Conservation (phyloP, 2,888 invertebrate genomes). For the Microplitis manilae region DNA sequence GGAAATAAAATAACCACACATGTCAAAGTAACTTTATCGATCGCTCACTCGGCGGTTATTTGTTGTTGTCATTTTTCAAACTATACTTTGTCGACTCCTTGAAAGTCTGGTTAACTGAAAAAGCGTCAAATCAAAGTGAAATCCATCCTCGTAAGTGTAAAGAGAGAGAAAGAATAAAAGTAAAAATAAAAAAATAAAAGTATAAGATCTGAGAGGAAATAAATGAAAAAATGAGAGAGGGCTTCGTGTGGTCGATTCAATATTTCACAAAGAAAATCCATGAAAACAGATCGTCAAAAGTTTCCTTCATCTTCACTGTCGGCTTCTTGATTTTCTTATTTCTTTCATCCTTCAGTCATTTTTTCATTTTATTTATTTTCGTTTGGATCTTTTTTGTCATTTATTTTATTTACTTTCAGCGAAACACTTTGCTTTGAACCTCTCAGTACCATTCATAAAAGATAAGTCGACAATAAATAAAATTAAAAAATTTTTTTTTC, state of each 20-base stretch:
- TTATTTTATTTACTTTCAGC: slow-evolving; percentile 19
- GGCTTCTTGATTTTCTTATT: slow-evolving; percentile 11
- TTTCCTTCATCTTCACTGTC: slow-evolving; percentile 33
- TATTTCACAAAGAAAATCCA: slow-evolving; percentile 48
- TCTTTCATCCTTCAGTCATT: slow-evolving; percentile 7
- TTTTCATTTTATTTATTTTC: slow-evolving; percentile 14
- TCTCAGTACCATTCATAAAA: not conserved
- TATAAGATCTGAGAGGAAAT: slow-evolving; percentile 45
- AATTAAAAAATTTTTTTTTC: no score
- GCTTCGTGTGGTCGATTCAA: slow-evolving; percentile 47
- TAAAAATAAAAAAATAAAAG: not conserved
- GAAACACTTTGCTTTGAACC: slow-evolving; percentile 14
- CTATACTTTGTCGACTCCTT: slow-evolving; percentile 28
- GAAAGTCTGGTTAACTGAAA: slow-evolving; percentile 41
- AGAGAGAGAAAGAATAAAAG: slow-evolving; percentile 46
- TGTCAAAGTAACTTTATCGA: slow-evolving; percentile 15
- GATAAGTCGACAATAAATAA: not conserved
- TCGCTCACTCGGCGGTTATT: not conserved
- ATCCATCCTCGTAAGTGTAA: slow-evolving; percentile 41
- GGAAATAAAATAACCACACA: not conserved
- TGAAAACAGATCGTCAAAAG: slow-evolving; percentile 37
- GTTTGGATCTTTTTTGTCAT: not conserved
- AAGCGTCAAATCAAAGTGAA: slow-evolving; percentile 40
- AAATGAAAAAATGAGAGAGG: slow-evolving; percentile 37
- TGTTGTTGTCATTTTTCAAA: slow-evolving; percentile 22